Conservation (phyloP, 2,797 vertebrate species). For the Morus bassanus region DNA sequence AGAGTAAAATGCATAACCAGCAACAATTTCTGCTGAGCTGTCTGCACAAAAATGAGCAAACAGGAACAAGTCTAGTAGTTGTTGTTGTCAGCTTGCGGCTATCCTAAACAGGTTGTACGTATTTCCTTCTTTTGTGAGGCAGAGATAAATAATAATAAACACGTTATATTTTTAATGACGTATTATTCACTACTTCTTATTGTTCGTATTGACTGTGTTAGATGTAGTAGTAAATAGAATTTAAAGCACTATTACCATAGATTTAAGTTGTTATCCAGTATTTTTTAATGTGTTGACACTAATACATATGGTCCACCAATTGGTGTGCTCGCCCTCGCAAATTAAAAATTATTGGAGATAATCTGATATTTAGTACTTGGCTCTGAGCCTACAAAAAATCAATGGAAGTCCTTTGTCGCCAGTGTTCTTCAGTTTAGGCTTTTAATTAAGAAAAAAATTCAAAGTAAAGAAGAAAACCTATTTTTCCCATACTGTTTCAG, state of each 20-base stretch:
- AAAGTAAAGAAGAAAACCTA: background rate
- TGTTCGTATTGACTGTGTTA: conserved; percentile 42
- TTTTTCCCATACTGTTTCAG: conserved; percentile 15
- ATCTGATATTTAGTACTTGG: conserved; percentile 4
- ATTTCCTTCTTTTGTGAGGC: background rate
- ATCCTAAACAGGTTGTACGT: accelerated
- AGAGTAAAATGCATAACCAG: background rate
- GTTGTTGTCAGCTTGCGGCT: background rate
- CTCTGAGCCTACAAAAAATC: background rate
- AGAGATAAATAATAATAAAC: background rate
- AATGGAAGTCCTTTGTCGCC: background rate
- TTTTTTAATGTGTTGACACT: conserved; percentile 52
- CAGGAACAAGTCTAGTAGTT: background rate
- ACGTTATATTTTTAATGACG: background rate
- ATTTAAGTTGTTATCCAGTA: conserved; percentile 37
- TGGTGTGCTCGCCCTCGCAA: background rate
- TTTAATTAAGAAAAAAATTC: background rate
- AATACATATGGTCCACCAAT: conserved; percentile 33
- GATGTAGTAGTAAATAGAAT: conserved; percentile 33
- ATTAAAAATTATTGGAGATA: conserved; percentile 46
- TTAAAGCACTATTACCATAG: conserved; percentile 45
- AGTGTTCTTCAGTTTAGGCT: background rate
- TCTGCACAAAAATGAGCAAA: background rate
- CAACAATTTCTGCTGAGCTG: background rate
- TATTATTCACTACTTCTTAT: conserved; percentile 33